Conservation (phyloP, 2,888 invertebrate genomes). For the Watsonalla cultraria region DNA sequence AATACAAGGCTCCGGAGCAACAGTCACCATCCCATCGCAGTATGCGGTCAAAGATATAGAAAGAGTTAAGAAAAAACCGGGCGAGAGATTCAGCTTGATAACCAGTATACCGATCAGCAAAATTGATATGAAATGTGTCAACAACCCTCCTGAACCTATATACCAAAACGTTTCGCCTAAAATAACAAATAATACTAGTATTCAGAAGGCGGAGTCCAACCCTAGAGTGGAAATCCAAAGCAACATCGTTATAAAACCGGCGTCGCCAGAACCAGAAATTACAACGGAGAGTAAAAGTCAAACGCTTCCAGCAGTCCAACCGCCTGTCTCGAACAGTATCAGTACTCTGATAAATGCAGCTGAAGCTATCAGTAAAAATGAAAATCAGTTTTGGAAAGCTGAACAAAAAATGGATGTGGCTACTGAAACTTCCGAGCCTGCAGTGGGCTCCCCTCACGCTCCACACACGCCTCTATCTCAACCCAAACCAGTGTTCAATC, state of each 20-base stretch:
- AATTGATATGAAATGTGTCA: slow-evolving; percentile 68
- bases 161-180: slow-evolving; percentile 29
- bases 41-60: slow-evolving; percentile 31
- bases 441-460: slow-evolving; percentile 13
- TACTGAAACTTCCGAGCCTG: slow-evolving; percentile 34
- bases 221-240: slow-evolving; percentile 65
- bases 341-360: slow-evolving; percentile 57
- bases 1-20: slow-evolving; percentile 53
- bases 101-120: slow-evolving; percentile 73
- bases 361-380: slow-evolving; percentile 56
- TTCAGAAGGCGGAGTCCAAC: slow-evolving; percentile 25
- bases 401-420: slow-evolving; percentile 40
- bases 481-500: slow-evolving; percentile 41
- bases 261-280: slow-evolving; percentile 41
- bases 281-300: slow-evolving; percentile 17
- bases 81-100: slow-evolving; percentile 65
- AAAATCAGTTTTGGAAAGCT: slow-evolving; percentile 45
- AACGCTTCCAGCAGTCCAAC: slow-evolving; percentile 6
- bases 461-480: slow-evolving; percentile 3
- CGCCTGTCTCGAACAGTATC: slow-evolving; percentile 32
- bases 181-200: slow-evolving; percentile 30
- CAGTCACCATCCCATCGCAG: slow-evolving; percentile 40
- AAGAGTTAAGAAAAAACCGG: slow-evolving; percentile 44
- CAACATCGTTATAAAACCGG: slow-evolving; percentile 62
- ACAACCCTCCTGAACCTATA: slow-evolving; percentile 35